A percentile compares a stretch with the other conserved stretches of the same genome.
Conservation (phyloP, 2,113 vertebrate species). For the Mirounga angustirostris region DNA sequence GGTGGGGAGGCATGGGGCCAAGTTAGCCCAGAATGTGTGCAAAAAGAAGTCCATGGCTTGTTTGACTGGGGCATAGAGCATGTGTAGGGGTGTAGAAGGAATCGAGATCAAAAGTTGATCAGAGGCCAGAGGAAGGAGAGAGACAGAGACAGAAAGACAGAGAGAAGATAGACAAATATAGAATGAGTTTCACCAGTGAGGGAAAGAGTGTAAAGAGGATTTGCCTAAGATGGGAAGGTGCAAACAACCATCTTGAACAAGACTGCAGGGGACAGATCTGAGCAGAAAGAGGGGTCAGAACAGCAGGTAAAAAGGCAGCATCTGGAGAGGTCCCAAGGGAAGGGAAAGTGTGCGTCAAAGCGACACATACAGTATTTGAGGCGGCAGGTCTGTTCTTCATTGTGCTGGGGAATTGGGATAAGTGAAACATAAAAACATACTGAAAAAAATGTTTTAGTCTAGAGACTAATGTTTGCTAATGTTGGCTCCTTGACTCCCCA, state of each 20-base stretch:
- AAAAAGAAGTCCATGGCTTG: neutral
- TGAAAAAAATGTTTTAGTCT: neutral
- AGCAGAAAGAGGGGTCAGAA: neutral
- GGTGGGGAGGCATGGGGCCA: accelerated
- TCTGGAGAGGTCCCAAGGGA: neutral
- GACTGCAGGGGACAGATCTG: no score
- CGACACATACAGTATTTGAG: neutral
- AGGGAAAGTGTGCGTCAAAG: neutral
- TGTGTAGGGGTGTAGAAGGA: neutral
- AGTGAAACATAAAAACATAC: neutral
- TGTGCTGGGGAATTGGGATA: accelerated
- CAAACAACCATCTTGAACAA: neutral
- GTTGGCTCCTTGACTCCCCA: neutral
- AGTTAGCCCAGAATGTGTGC: neutral
- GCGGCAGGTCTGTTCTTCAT: accelerated
- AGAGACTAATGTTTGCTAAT: neutral
- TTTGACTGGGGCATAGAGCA: neutral
- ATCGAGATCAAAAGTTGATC: neutral
- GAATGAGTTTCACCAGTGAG: neutral
- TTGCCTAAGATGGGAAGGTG: neutral
- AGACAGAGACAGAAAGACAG: neutral
- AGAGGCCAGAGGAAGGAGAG: neutral
- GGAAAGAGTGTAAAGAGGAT: neutral
- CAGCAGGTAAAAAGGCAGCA: accelerated
- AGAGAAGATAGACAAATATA: neutral